Evolutionary conservation across 1,140 invertebrate genomes (phyloP), one percentile per base, ranked within the genome.

Genomic region (Nasonia longicornis): DNA sequence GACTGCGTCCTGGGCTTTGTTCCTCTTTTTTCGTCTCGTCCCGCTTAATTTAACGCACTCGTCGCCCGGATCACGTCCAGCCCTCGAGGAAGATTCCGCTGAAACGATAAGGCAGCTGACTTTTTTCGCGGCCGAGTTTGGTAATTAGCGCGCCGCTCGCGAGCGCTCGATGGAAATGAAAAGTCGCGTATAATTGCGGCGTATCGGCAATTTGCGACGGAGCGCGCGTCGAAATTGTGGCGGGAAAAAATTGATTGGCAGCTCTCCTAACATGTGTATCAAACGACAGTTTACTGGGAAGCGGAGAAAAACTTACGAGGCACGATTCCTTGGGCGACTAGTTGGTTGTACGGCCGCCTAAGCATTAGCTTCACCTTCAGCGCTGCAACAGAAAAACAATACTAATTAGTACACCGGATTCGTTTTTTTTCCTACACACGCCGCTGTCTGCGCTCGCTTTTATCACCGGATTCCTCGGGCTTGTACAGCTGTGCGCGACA

Each of bases 311-410:
- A 98, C 97, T 98, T 95, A 99, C 98, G 96, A 89, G 98, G 97
- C 94, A 99, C 97, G 87, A 99, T 99, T 91, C 98, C 98, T 93
- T 98, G 97, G 84, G 96, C 97, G 84, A 98, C 97, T 82, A 99
- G 93, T 91, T 99, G 97, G 91, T 96, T 97, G 85, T 98, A 95
- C 70, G 98, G 97, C 87, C 97, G 93, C 89, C 98, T 93, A 89
- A 98, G 93, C 96, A 98, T 96, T 90, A 99, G 92, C 92, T 99
- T 99, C 88, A 98, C 95, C 93, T 99, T 98, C 86, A 99, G 93
- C 86, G 97, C 97, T 98, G 94, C 79, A 95, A 95, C 90, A 92
- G 85, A 91, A 91, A 91, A 91, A 85, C 85, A 85, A 76, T 74
- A 80, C 75, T 48, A 29, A 79, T 72, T 79, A 71, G 38, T 71